phyloP scores from a whole-genome alignment of 2,113 vertebrate species.

The Carollia perspicillata region DNA sequence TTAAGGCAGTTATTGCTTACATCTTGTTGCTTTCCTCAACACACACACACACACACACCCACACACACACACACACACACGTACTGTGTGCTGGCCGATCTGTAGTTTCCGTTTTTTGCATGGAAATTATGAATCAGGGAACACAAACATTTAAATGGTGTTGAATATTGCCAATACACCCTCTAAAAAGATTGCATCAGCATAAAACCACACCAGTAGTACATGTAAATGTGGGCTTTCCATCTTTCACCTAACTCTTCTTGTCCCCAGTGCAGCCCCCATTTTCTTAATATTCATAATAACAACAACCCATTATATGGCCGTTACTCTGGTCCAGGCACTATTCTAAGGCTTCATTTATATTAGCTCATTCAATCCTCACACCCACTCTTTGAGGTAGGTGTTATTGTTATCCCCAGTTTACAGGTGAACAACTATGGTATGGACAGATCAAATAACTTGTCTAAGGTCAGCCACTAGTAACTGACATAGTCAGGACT shows the following conservation, averaged over 20 bases:
- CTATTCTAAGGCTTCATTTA: not conserved
- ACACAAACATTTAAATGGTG: not conserved
- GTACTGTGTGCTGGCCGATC: not conserved
- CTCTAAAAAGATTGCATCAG: not conserved
- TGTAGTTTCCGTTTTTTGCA: not conserved
- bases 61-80: fast-evolving
- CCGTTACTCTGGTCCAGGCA: not conserved
- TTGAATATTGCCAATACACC: not conserved
- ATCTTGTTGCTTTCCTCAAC: not conserved
- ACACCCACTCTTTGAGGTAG: not conserved
- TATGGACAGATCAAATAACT: not conserved
- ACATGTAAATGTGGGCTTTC: not conserved
- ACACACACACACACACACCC: not conserved
- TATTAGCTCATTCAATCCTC: not conserved
- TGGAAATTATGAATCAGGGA: not conserved
- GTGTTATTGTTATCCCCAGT: not conserved
- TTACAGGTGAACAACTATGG: not conserved
- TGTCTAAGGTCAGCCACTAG: not conserved
- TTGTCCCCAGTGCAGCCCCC: not conserved
- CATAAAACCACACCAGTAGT: not conserved
- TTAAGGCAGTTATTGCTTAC: not conserved
- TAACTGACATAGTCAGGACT: not conserved
- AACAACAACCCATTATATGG: not conserved
- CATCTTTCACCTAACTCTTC: not conserved
- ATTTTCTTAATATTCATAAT: not conserved